A percentile compares a stretch with the other conserved stretches of the same genome.
Conservation (phyloP, 2,797 vertebrate genomes). For the Stomatorhinus walkeri region DNA sequence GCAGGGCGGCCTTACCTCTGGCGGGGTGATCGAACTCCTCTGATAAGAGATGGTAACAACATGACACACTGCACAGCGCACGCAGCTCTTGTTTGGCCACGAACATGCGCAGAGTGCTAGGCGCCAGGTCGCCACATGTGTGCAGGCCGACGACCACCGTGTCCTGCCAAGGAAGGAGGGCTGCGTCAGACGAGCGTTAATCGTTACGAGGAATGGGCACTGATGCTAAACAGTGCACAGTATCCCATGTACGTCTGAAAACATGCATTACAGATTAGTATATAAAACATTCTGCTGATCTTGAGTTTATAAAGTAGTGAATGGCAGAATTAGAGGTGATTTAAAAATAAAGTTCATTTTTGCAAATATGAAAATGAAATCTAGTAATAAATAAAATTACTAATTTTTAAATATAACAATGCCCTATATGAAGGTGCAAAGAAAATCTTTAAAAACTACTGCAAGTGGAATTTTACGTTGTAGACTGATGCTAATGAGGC, state of each 20-base stretch:
- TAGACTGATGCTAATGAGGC: neutral
- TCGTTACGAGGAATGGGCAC: neutral
- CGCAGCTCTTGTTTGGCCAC: constrained; percentile 74
- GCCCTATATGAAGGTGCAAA: neutral
- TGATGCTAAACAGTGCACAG: neutral
- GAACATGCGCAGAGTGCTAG: constrained; percentile 76
- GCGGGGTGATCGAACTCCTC: constrained; percentile 62
- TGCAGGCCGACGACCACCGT: constrained; percentile 89
- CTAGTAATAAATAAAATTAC: neutral
- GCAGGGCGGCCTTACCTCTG: neutral
- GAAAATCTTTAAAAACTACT: neutral
- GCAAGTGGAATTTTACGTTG: neutral
- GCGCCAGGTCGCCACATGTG: constrained; percentile 90
- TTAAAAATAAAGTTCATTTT: neutral
- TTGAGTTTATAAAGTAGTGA: neutral
- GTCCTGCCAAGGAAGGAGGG: constrained; percentile 55
- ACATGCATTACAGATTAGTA: neutral
- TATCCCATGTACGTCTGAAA: neutral
- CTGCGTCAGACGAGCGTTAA: neutral
- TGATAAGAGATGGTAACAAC: constrained; percentile 71
- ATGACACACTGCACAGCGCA: constrained; percentile 89
- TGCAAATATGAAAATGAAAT: neutral
- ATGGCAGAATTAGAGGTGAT: neutral
- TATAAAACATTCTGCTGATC: neutral
- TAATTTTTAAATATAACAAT: neutral